phyloP scores from a whole-genome alignment of 2,113 vertebrate species.

The Cololabis saira region DNA sequence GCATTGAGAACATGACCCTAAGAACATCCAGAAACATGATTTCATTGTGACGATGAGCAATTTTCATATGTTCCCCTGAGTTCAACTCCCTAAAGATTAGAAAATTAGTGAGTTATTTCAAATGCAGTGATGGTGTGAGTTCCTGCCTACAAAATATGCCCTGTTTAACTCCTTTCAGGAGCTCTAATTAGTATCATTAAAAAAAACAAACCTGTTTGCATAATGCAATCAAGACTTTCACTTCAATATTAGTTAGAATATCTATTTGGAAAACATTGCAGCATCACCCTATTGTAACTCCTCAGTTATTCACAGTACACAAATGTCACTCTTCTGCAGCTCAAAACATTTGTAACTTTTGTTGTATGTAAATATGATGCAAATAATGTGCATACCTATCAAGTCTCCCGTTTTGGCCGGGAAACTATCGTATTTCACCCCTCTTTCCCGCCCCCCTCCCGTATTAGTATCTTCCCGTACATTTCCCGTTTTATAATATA shows the following conservation, averaged over 20 bases:
- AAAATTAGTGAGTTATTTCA: too few relatives aligned
- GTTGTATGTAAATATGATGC: constrained; percentile 37
- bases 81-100: too few relatives aligned
- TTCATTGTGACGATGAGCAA: too few relatives aligned
- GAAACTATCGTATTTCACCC: too few relatives aligned
- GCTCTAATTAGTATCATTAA: not conserved
- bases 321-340: constrained; percentile 4
- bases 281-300: constrained; percentile 11
- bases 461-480: too few relatives aligned
- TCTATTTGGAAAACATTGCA: constrained; percentile 26
- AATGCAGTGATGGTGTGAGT: not conserved
- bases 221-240: constrained; percentile 29
- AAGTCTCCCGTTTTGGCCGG: too few relatives aligned
- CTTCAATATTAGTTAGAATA: not conserved
- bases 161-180: constrained; percentile 9
- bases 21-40: too few relatives aligned
- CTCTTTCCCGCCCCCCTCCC: too few relatives aligned
- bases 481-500: too few relatives aligned
- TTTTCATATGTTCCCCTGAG: too few relatives aligned
- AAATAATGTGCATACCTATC: too few relatives aligned
- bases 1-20: too few relatives aligned
- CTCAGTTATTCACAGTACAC: constrained; percentile 21
- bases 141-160: not conserved
- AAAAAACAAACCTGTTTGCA: not conserved
- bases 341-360: constrained; percentile 8